Base-by-base conservation (phyloP, 2,113 vertebrate species). In the Ceuthmochares aereus region DNA sequence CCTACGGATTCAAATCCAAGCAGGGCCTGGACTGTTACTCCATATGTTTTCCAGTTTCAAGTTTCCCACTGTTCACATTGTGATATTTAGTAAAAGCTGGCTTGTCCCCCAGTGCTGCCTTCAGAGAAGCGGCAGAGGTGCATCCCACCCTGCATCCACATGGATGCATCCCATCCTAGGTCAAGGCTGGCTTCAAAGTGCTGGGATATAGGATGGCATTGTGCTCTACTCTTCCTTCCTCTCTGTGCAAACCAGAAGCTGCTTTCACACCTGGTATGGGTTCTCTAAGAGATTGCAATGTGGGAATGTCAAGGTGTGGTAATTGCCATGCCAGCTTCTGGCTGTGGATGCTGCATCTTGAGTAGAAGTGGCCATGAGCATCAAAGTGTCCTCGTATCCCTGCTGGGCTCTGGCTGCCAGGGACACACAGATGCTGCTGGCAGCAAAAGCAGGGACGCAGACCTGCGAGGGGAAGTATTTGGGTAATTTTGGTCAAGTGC, bases 51-150 rank as follows among this genome's bases (percentile, higher is more conserved):
- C 56, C 32, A 19, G 1, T 55, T 29, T 23, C 32, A 20, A 26
- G 16, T 14, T 51, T 19, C 56, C 62, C 7, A 1, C 19, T 1
- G 14, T 7, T 7, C 27, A 8, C 0, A 0, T 1, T 21, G 82
- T 25, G 21, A 12, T 2, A 9, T 16, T 47, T 4, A 18, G 75
- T 13, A 16, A 68, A 69, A 54, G 59, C 36, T 49, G 49, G 15
- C 5, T 51, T 9, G 52, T 36, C 25, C 30, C 42, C 7, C 27
- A 10, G 67, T 0, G 1, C 86, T 59, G 66, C 70, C 55, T 45
- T 32, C 1, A 4, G 25, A 16, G 62, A 27, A 60, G 72, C 55
- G 40, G 64, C n/a, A 34, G 40, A n/a, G 43, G 10, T 4, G 0
- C 17, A 3, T n/a, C 51, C 43, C 3, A 1, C 8, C 51, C 55